phyloP scores from a whole-genome alignment of 2,113 vertebrate species.

The Recurvirostra avosetta region DNA sequence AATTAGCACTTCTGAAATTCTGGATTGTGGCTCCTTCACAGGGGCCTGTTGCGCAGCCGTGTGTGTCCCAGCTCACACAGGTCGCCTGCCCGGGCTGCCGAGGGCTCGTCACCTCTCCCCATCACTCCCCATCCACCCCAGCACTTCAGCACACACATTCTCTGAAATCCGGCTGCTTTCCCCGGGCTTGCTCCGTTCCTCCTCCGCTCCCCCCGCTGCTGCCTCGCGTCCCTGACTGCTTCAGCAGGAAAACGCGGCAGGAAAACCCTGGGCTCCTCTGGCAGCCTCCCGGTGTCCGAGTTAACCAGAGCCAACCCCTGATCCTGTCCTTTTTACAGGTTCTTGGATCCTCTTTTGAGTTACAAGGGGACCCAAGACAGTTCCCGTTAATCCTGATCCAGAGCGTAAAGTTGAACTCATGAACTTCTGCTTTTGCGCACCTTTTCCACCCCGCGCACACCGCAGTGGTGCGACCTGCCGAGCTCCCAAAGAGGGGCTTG shows the following conservation, averaged over 20 bases:
- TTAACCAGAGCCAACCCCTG: not conserved
- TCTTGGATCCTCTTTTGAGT: not conserved
- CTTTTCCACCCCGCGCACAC: not conserved
- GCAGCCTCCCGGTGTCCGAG: not conserved
- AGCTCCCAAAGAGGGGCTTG: not conserved
- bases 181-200: not conserved
- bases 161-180: not conserved
- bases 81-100: not conserved
- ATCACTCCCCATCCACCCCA: not conserved
- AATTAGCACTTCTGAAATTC: conserved; percentile 15
- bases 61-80: not conserved
- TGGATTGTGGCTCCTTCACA: not conserved
- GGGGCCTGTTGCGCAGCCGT: not conserved
- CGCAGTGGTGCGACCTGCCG: fast-evolving
- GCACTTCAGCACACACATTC: not conserved
- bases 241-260: not conserved
- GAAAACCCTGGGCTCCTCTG: not conserved
- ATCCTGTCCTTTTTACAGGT: too few relatives aligned
- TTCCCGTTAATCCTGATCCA: not conserved
- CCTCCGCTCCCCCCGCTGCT: not conserved
- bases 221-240: fast-evolving
- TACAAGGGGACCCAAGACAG: not conserved
- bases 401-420: fast-evolving
- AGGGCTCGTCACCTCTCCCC: not conserved
- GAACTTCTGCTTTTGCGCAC: not conserved